Evolutionary conservation across 2,888 invertebrate species (phyloP), one percentile per base, ranked within the genome.

Genomic region (Drosophila mettleri): DNA sequence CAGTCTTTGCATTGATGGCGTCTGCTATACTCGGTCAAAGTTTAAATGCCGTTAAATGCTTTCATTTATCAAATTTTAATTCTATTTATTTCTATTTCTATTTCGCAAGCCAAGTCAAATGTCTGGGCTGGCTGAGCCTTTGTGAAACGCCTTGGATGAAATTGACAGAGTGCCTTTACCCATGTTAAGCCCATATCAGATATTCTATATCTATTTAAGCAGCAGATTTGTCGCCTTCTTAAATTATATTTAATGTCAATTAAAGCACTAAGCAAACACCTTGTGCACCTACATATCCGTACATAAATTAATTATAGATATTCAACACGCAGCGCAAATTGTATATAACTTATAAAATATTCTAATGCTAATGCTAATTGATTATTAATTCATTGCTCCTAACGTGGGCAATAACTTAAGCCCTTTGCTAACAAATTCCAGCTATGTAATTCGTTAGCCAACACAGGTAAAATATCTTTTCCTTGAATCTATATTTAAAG

Each of bases 11-110:
- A 29, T 52, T 38, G 4, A 22, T 31, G 36, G 16, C 48, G 33
- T 18, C 1, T 24, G 14, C 16, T 22, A 18, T 38, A 46, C 48
- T 67, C 71, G 74, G 66, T 68, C 78, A 75, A 61, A 74, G 68
- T 67, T 78, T 77, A 82, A 78, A 78, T 67, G 74, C 69, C 73
- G 59, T 68, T 80, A 67, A 80, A 78, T 64, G 58, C 58, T 74
- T 63, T 73, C 67, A 86, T 84, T 80, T 83, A 86, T 83, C 76
- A 83, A 83, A 80, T 78, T 78, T 64, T 63, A 67, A 72, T 72
- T 73, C 71, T 72, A 68, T 80, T 75, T n/a, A n/a, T n/a, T n/a
- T n/a, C n/a, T n/a, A n/a, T n/a, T 46, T 71, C 22, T 63, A 75
- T 80, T 73, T 69, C 64, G 60, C 51, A 55, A 68, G 39, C 36